These are phyloP conservation scores for Alloscopus bannaensis DNA, from an alignment of 2,888 invertebrate genomes.

Conservation along the genomic window DNA sequence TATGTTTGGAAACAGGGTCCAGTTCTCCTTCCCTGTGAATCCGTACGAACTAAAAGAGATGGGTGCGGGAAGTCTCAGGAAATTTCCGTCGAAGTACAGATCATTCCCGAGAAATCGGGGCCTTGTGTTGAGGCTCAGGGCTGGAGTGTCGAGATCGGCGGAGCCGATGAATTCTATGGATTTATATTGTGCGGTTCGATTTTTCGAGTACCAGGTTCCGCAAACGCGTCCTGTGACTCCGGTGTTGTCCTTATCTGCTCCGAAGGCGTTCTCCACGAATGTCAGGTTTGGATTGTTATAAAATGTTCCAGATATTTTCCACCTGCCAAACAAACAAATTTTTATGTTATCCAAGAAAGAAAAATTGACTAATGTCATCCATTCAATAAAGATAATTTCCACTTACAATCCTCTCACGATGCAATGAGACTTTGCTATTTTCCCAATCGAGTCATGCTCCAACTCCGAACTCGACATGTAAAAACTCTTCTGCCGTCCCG, in stretches of 20 bases:
- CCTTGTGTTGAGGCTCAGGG: conserved; percentile 52
- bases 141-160: conserved; percentile 63
- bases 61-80: conserved; percentile 51
- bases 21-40: conserved; percentile 64
- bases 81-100: conserved; percentile 61
- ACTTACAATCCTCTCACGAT: conserved; percentile 66
- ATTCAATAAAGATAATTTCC: too few relatives aligned
- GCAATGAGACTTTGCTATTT: conserved; percentile 66
- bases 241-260: conserved; percentile 54
- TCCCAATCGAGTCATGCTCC: conserved; percentile 54
- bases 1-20: conserved; percentile 60
- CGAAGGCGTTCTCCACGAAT: conserved; percentile 65
- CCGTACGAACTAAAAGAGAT: conserved; percentile 59
- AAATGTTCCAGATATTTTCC: conserved; percentile 67
- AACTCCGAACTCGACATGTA: conserved; percentile 43
- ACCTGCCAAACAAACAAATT: conserved; percentile 37
- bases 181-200: conserved; percentile 63
- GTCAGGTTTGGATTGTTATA: conserved; percentile 56
- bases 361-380: too few relatives aligned
- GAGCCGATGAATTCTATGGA: conserved; percentile 64
- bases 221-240: conserved; percentile 55
- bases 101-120: conserved; percentile 61
- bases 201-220: conserved; percentile 60
- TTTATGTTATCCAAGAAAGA: too few relatives aligned
- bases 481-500: conserved; percentile 60